Evolutionary conservation across 2,113 vertebrate genomes (phyloP), one percentile per base, ranked within the genome.

Genomic region (Solea solea): DNA sequence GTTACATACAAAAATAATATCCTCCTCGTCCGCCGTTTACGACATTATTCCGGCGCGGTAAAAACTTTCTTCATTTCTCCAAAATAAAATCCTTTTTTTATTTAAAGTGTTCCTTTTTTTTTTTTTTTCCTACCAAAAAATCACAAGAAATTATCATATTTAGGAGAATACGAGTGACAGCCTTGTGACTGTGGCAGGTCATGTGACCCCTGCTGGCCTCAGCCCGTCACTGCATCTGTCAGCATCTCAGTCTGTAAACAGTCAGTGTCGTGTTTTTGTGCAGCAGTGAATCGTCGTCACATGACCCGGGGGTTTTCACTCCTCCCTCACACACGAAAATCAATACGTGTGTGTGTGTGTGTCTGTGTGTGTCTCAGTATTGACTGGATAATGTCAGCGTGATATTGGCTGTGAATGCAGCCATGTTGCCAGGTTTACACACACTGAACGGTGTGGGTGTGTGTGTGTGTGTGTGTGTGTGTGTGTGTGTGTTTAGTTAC

Each of bases 331-430:
- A 76, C 68, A 72, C 49, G 55, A 46, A 84, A 88, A 90, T 89
- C 87, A 80, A 89, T 89, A 76, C 44, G 25, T 41, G 55, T 58
- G 55, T n/a, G 52, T 54, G 54, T 64, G 66, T 81, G 53, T 77
- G 65, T 64, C 55, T 71, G 78, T 82, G 74, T 10, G 85, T 2
- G 68, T 69, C 60, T 82, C 25, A 1, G 74, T 87, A 84, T 90
- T 68, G 85, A 86, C 81, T 69, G 69, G 80, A 56, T 86, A 75
- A 80, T 87, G 77, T 81, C 83, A 80, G 79, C 50, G 59, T 81
- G 79, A 72, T 80, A 75, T 78, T 76, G 79, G 81, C 81, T 83
- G 76, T 86, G 77, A 89, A 83, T 68, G 63, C 80, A 67, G 68
- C 54, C 83, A 64, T 81, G 83, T 86, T 86, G 71, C 63, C 83